Conservation (phyloP, 2,888 invertebrate species). For the Torymus aiolomorphi region DNA sequence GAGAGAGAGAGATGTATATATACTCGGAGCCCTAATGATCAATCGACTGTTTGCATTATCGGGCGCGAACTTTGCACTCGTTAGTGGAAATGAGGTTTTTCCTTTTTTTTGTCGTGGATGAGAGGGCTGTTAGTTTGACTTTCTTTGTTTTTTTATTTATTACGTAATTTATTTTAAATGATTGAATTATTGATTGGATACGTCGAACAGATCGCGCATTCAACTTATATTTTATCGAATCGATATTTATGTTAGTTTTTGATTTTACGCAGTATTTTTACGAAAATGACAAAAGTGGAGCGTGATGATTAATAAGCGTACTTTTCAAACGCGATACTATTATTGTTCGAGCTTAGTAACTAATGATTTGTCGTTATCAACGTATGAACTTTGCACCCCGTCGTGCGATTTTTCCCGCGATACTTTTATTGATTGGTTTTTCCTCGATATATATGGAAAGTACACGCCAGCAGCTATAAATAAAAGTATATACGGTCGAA, state of each 20-base stretch:
- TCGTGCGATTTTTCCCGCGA: neutral
- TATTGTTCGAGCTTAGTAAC: neutral
- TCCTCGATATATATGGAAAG: neutral
- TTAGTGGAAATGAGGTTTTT: neutral
- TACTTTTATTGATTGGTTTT: slow-evolving; percentile 8
- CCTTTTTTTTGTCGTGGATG: too few relatives aligned
- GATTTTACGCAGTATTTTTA: neutral
- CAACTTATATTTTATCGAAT: too few relatives aligned
- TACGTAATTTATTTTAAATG: too few relatives aligned
- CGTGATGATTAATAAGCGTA: too few relatives aligned
- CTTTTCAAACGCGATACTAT: neutral
- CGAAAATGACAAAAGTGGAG: too few relatives aligned
- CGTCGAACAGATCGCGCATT: too few relatives aligned
- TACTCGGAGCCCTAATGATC: slow-evolving; percentile 32
- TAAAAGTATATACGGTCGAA: too few relatives aligned
- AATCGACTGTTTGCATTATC: slow-evolving; percentile 46
- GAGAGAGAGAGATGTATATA: too few relatives aligned
- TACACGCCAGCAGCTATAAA: too few relatives aligned
- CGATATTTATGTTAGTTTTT: neutral
- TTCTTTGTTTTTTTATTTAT: too few relatives aligned
- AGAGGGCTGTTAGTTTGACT: too few relatives aligned
- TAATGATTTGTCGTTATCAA: slow-evolving; percentile 12
- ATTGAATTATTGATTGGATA: too few relatives aligned
- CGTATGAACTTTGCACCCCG: slow-evolving; percentile 15
- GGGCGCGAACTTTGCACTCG: slow-evolving; percentile 38